Evolutionary conservation across 2,888 invertebrate genomes (phyloP).

Genomic region (Conops quadrifasciatus): DNA sequence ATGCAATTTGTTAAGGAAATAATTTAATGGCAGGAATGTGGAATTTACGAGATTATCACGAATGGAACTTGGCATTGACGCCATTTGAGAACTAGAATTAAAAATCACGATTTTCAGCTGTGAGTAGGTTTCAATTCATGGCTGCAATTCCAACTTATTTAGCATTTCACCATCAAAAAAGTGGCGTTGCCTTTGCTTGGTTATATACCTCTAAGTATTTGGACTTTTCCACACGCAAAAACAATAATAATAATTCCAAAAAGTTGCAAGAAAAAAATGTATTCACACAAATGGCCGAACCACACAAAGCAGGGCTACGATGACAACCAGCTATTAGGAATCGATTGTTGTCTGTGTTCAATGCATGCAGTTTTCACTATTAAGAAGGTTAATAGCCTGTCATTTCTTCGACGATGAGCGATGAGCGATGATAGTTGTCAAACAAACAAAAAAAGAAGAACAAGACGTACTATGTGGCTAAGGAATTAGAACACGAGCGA

Average conservation of each 20-base stretch:
- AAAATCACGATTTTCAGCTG: neutral
- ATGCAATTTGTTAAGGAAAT: neutral
- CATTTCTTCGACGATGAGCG: too few relatives aligned
- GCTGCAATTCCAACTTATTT: neutral
- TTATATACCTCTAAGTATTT: neutral
- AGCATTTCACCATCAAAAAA: neutral
- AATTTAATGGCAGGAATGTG: neutral
- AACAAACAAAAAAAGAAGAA: too few relatives aligned
- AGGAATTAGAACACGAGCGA: too few relatives aligned
- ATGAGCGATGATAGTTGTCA: neutral
- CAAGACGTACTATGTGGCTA: too few relatives aligned
- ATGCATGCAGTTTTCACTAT: neutral
- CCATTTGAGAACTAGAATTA: conserved; percentile 19
- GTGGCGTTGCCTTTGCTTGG: too few relatives aligned
- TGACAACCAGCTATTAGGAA: conserved; percentile 27
- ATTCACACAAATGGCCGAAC: conserved; percentile 77
- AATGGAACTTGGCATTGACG: conserved; percentile 29
- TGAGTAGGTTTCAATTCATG: neutral
- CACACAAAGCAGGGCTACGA: conserved; percentile 69
- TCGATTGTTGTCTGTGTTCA: conserved; percentile 11
- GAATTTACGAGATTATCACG: conserved; percentile 10
- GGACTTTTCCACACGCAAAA: conserved; percentile 52
- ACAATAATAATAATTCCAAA: conserved; percentile 66
- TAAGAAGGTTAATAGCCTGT: neutral
- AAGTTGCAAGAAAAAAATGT: conserved; percentile 73